Evolutionary conservation across 2,113 vertebrate species (phyloP).

Genomic region (Tamias sibiricus): DNA sequence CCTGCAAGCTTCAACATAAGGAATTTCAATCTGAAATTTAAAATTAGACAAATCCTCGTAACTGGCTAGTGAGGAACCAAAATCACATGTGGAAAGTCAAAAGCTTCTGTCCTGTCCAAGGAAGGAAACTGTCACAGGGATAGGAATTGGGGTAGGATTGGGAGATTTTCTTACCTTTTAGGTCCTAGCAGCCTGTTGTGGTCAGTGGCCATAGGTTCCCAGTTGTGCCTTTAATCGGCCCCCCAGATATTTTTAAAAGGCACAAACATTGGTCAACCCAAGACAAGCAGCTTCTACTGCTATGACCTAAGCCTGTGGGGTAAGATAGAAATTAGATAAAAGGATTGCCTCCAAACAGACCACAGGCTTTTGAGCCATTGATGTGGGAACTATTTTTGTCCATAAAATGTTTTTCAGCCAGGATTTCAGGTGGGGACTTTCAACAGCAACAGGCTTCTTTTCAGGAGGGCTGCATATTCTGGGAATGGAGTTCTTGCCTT

Average conservation of each 20-base stretch:
- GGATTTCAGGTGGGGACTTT: background rate
- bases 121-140: accelerated
- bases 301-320: background rate
- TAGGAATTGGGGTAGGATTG: accelerated
- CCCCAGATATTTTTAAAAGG: background rate
- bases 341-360: background rate
- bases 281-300: background rate
- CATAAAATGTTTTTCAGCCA: background rate
- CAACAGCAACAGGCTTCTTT: background rate
- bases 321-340: background rate
- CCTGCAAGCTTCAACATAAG: background rate
- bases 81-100: accelerated
- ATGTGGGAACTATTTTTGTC: background rate
- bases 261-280: background rate
- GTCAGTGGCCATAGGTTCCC: background rate
- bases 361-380: background rate
- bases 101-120: background rate
- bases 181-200: background rate
- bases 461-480: background rate
- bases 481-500: background rate
- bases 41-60: no score
- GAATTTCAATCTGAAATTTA: background rate
- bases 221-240: no score
- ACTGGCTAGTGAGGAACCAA: no score
- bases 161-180: accelerated